Percentiles rank a stretch among this genome's conserved stretches.
phyloP scores from a whole-genome alignment of 1,140 invertebrate species.

The Condylostylus longicornis region DNA sequence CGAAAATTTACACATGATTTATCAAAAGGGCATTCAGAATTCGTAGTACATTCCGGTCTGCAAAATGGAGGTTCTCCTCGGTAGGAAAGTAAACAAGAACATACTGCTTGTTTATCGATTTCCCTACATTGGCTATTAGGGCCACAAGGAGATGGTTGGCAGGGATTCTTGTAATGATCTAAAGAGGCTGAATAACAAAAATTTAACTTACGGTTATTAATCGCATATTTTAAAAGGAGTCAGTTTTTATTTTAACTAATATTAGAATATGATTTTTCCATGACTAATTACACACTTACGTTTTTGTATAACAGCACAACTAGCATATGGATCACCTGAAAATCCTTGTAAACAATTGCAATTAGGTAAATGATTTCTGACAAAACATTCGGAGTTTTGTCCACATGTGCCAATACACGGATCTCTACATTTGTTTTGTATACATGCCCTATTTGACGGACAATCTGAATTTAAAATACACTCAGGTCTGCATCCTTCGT shows the following conservation, averaged over 20 bases:
- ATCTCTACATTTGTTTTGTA: constrained; percentile 52
- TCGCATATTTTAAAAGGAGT: too few species aligned
- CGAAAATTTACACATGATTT: constrained; percentile 46
- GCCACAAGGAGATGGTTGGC: constrained; percentile 45
- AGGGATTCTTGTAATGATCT: constrained; percentile 33
- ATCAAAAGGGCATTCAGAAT: constrained; percentile 45
- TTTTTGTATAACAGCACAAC: constrained; percentile 32
- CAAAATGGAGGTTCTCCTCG: constrained; percentile 59
- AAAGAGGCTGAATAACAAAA: constrained; percentile 12
- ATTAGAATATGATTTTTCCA: too few species aligned
- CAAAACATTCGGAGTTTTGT: constrained; percentile 54
- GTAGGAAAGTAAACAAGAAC: constrained; percentile 47
- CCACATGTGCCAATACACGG: constrained; percentile 59
- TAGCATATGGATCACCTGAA: constrained; percentile 46
- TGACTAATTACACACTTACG: constrained; percentile 25
- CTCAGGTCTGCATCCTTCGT: constrained; percentile 54
- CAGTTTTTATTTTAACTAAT: too few species aligned
- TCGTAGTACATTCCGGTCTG: constrained; percentile 41
- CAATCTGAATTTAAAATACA: constrained; percentile 51
- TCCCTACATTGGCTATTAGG: constrained; percentile 51
- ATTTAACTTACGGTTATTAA: too few species aligned
- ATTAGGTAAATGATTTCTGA: constrained; percentile 52
- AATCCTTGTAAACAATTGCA: constrained; percentile 55
- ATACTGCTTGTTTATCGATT: constrained; percentile 40
- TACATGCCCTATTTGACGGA: constrained; percentile 49